A percentile compares a stretch with the other conserved stretches of the same genome.
phyloP scores from a whole-genome alignment of 2,888 invertebrate genomes.

The Thecophora atra region DNA sequence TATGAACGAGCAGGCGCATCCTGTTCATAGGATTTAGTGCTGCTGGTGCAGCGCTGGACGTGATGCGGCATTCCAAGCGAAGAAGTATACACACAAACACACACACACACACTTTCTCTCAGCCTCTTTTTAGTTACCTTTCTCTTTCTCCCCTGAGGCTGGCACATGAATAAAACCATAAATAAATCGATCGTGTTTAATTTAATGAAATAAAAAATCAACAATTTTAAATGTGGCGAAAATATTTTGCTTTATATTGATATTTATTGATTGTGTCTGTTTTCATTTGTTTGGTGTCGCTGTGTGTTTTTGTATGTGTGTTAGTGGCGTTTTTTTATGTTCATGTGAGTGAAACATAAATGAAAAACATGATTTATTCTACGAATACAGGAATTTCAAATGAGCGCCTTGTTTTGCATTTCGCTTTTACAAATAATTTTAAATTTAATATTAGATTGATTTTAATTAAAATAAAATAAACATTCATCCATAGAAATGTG shows the following conservation, averaged over 20 bases:
- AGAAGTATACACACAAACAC: no score
- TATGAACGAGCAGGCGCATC: no score
- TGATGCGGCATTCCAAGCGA: no score
- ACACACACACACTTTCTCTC: background rate
- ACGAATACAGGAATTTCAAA: background rate
- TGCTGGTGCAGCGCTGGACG: no score
- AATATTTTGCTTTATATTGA: conserved; percentile 1
- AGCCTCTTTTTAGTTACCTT: no score
- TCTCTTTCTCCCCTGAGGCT: background rate
- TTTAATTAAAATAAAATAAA: conserved; percentile 2
- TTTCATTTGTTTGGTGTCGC: conserved; percentile 15
- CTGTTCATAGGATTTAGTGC: no score
- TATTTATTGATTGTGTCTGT: background rate
- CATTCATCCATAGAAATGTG: background rate
- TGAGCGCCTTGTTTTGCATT: background rate
- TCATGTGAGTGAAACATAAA: conserved; percentile 19
- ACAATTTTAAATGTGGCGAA: background rate
- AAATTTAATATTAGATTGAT: conserved; percentile 8
- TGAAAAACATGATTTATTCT: conserved; percentile 14
- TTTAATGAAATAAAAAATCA: conserved; percentile 23
- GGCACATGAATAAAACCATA: conserved; percentile 13
- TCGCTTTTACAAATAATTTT: background rate
- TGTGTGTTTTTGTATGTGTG: conserved; percentile 21
- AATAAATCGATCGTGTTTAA: conserved; percentile 6
- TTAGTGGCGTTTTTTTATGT: background rate